Evolutionary conservation across 2,797 vertebrate genomes (phyloP), one percentile per base, ranked within the genome.

Genomic region (Paguma larvata): DNA sequence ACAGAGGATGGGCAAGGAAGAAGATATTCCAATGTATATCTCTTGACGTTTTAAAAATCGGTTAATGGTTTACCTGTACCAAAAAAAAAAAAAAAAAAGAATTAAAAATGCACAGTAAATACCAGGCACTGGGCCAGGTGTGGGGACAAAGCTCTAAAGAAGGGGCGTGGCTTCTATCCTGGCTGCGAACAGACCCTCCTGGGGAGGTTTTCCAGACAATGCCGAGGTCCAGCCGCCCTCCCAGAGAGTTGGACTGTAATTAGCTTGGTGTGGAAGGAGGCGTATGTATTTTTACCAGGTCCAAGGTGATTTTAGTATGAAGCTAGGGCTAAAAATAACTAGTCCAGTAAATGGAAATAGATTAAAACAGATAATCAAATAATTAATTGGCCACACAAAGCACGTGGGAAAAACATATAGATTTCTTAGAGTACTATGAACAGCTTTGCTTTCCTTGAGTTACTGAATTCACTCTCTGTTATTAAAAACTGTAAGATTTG

Each of bases 331-430:
- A 63, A 91, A n/a, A 89, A 78, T 82, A 62, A 87, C 51, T 51
- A 83, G 48, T 34, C 32, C 67, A 34, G 32, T 82, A 48, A 89
- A 73, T 63, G 19, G 25, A 62, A 79, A 51, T 53, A 85, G 44
- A 48, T 72, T 94, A 63, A 91, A 84, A 93, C 27, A 83, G 48
- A 48, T 75, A 82, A 92, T 46, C 19, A 46, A 44, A 84, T 9
- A 46, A 53, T 27, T 53, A 27, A 13, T 27, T 78, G 30, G 44
- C 44, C 51, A 13, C n/a, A 41, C 48, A 85, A 53, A 63, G 32
- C 15, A 48, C 8, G 56, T 44, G 65, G 34, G 32, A 87, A 72
- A 94, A 94, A 78, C 6, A 77, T 1, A 44, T 19, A 78, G 41
- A 79, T 46, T 92, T 72, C 65, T 88, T 85, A 75, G 27, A 53